Evolutionary conservation across 2,113 vertebrate species (phyloP), one percentile per base, ranked within the genome.

Genomic region (Okapia johnstoni): DNA sequence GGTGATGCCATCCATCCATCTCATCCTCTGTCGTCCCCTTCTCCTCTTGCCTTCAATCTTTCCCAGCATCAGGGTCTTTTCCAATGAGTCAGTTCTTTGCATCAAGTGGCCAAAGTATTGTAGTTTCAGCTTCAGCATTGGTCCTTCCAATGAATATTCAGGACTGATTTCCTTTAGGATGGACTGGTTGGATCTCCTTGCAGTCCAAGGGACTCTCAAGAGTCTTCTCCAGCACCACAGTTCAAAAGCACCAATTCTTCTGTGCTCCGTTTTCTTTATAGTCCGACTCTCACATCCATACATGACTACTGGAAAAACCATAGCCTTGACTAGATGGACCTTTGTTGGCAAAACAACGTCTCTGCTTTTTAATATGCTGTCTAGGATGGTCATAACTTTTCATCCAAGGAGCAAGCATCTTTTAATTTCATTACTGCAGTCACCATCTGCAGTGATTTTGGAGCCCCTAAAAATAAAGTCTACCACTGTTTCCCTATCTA

Each of bases 221-320:
- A 66, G 33, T 19, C 33, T 66, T 19, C 7, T 66, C 7, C 33
- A n/a, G 10, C 33, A 66, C 33, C 61, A n/a, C 61, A n/a, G 7
- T n/a, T 66, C 16, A 66, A 66, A 66, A 19, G 33, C 33, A 66
- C 1, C 16, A 19, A n/a, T 19, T 66, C 7, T 66, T n/a, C 7
- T 8, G 63, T 0, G 1, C 63, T 66, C 63, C n/a, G 63, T 7
- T 19, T 66, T 66, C 33, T n/a, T 66, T 5, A n/a, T 2, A 19
- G 16, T 66, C 16, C 63, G n/a, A 66, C 33, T n/a, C 16, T 66
- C 33, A 66, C 7, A 66, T n/a, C 16, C 33, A 66, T n/a, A n/a
- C 3, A 19, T n/a, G 63, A 36, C 63, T n/a, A 66, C 16, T n/a
- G 33, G 63, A 66, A n/a, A 66, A 17, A 66, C 63, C 33, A 66